Base-by-base conservation (phyloP, 2,888 invertebrate genomes). In the Monopis laevigella region DNA sequence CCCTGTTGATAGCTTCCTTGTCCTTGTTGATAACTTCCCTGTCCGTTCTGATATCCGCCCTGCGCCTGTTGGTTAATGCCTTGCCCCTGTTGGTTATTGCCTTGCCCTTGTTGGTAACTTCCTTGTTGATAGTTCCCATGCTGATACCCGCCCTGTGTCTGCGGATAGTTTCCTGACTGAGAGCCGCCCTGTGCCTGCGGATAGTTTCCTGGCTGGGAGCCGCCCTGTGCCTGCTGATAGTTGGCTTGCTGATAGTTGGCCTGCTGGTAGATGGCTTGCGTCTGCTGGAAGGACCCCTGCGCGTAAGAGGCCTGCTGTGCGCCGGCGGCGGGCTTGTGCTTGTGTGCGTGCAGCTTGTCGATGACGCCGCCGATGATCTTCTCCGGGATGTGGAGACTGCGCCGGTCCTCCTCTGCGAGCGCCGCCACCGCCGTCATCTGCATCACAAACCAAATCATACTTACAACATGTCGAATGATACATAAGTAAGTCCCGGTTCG, bases 281-380 rank as follows among this genome's bases (percentile, higher is more conserved):
- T 28, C n/a, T 28, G 29, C 13, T 39, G 32, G 10, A 32, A 14
- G 8, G 11, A 8, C 39, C 50, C 44, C 43, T 56, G 53, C 42
- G 54, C 53, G 32, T 30, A 30, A 10, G 12, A 16, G 8, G 28
- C 16, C 29, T 12, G 29, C 29, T 12, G 29, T 17, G 48, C 58
- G 59, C 2, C 51, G 47, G 32, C 55, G 53, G 40, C 51, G 51
- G 0, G 54, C 40, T 77, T 78, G 50, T 67, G 69, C 49, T 78
- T 80, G 47, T 80, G 75, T 30, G 52, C 70, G 42, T 74, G 70
- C 1, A 77, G 71, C 6, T 72, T 71, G 45, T 77, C 77, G 8
- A 80, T 77, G n/a, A 78, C 74, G 0, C 74, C 71, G 2, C 72
- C 73, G 21, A 78, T 68, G 13, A 80, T 74, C 48, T 75, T 78